These are phyloP conservation scores for Platycheirus albimanus DNA, from an alignment of 2,888 invertebrate species.

Conservation along the genomic window DNA sequence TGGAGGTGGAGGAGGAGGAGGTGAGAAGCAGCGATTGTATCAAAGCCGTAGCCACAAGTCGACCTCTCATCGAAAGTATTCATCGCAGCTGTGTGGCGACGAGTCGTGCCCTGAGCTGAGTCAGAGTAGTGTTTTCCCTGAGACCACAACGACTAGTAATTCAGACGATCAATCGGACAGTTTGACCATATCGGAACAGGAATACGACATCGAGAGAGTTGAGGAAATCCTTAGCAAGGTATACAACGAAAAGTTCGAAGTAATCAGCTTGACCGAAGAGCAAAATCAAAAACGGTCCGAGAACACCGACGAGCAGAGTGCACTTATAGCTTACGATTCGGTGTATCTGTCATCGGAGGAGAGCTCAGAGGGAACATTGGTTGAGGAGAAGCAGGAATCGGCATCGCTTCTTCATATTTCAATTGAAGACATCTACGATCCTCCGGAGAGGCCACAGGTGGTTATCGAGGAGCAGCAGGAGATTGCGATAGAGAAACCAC, in stretches of 20 bases:
- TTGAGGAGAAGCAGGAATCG: conserved; percentile 77
- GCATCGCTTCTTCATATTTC: conserved; percentile 80
- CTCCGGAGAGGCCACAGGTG: conserved; percentile 75
- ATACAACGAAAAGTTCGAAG: conserved; percentile 77
- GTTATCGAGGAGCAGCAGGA: conserved; percentile 13
- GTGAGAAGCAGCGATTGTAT: conserved; percentile 80
- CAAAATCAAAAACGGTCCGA: conserved; percentile 65
- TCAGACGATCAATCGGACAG: conserved; percentile 82
- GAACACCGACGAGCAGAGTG: conserved; percentile 43
- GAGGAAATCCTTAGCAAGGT: conserved; percentile 79
- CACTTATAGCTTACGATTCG: conserved; percentile 82
- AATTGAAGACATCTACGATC: conserved; percentile 80
- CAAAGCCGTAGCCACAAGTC: conserved; percentile 75
- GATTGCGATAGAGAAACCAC: conserved; percentile 24
- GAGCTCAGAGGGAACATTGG: conserved; percentile 80
- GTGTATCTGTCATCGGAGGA: conserved; percentile 82
- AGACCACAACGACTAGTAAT: conserved; percentile 80
- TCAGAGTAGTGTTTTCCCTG: conserved; percentile 81
- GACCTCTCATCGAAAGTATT: conserved; percentile 70
- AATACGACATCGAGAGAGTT: conserved; percentile 80
- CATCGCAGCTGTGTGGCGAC: conserved; percentile 54
- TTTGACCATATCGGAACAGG: conserved; percentile 80
- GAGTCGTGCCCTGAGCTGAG: conserved; percentile 81
- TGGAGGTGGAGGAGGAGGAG: conserved; percentile 75
- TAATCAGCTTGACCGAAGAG: conserved; percentile 80